Conservation (phyloP, 2,888 invertebrate genomes). For the Chrysolina americana region DNA sequence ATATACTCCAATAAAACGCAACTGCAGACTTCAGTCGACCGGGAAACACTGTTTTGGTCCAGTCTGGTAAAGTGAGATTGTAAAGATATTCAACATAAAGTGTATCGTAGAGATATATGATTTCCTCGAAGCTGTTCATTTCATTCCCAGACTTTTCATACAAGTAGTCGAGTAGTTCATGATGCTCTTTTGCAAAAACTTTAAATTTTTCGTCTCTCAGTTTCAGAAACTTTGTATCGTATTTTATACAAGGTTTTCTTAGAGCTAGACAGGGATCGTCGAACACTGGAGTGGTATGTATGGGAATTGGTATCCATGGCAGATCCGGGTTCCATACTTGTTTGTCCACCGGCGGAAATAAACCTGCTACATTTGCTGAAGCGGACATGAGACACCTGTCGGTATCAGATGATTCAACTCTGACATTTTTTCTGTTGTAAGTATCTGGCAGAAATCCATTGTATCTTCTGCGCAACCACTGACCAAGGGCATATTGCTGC, state of each 20-base stretch:
- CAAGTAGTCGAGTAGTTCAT: slow-evolving; percentile 75
- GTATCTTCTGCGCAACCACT: slow-evolving; percentile 81
- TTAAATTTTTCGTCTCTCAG: slow-evolving; percentile 27
- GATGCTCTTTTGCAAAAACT: slow-evolving; percentile 67
- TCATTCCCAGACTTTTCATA: slow-evolving; percentile 74
- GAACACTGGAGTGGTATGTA: slow-evolving; percentile 76
- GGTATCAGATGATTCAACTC: slow-evolving; percentile 81
- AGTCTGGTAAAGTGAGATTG: slow-evolving; percentile 66
- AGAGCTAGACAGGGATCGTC: slow-evolving; percentile 70
- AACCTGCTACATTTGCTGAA: slow-evolving; percentile 81
- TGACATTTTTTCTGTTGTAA: slow-evolving; percentile 73
- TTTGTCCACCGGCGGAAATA: slow-evolving; percentile 75
- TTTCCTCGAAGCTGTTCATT: slow-evolving; percentile 72
- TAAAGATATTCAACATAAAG: slow-evolving; percentile 77
- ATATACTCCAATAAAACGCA: slow-evolving; percentile 72
- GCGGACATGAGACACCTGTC: slow-evolving; percentile 92
- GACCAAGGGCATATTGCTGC: slow-evolving; percentile 81
- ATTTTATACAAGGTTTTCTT: slow-evolving; percentile 46
- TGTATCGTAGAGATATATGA: slow-evolving; percentile 72
- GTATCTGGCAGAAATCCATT: slow-evolving; percentile 71
- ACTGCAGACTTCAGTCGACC: neutral
- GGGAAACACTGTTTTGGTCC: slow-evolving; percentile 72
- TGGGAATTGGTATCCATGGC: slow-evolving; percentile 82
- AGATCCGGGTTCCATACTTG: slow-evolving; percentile 75
- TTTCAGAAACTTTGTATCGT: slow-evolving; percentile 32